A percentile compares a stretch with the other conserved stretches of the same genome.
Evolutionary conservation across 2,113 vertebrate genomes (phyloP).

Genomic region (Gadus chalcogrammus): DNA sequence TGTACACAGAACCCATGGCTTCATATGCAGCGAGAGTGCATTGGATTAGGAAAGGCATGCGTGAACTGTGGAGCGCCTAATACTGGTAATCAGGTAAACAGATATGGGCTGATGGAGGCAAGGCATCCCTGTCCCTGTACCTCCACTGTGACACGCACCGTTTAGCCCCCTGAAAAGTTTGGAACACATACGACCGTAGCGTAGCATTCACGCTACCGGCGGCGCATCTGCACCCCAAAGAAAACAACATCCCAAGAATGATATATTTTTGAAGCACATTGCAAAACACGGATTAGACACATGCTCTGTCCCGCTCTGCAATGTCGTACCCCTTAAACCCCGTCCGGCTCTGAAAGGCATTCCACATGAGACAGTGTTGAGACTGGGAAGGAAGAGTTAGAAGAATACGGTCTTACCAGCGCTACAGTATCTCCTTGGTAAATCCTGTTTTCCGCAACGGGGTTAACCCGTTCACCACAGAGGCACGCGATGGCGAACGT

Average conservation of each 20-base stretch:
- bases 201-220: constrained; percentile 20
- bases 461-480: constrained; percentile 67
- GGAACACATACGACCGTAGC: constrained; percentile 34
- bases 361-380: constrained; percentile 34
- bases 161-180: constrained; percentile 44
- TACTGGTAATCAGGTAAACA: constrained; percentile 4
- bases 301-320: constrained; percentile 4
- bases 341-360: constrained; percentile 5
- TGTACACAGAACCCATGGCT: too few species aligned
- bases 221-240: too few species aligned
- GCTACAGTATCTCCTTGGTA: constrained; percentile 56
- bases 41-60: neutral
- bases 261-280: constrained; percentile 13
- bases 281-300: constrained; percentile 2
- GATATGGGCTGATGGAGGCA: constrained; percentile 14
- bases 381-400: constrained; percentile 25
- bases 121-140: constrained; percentile 5
- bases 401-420: constrained; percentile 68
- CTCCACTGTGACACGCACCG: constrained; percentile 4
- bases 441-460: constrained; percentile 60
- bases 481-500: constrained; percentile 69
- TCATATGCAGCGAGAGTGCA: neutral
- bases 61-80: constrained; percentile 11
- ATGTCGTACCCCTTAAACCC: too few species aligned
- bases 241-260: constrained; percentile 1